phyloP scores from a whole-genome alignment of 2,113 vertebrate species.

The Hippocampus barbouri region DNA sequence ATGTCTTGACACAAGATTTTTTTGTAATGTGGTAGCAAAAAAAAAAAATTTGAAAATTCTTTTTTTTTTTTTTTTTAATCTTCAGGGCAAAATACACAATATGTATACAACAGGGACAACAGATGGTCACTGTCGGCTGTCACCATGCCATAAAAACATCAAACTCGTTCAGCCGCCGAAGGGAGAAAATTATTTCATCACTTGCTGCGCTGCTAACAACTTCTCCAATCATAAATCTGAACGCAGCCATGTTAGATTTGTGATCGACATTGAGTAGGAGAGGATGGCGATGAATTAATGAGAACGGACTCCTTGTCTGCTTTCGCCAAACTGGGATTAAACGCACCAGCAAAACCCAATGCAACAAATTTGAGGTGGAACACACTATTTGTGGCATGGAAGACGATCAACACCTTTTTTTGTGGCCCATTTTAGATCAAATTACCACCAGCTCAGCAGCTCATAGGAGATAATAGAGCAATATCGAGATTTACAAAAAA shows the following conservation, averaged over 20 bases:
- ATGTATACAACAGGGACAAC: too few relatives aligned
- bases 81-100: too few relatives aligned
- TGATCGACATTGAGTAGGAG: not conserved
- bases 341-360: not conserved
- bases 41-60: too few relatives aligned
- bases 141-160: too few relatives aligned
- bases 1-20: too few relatives aligned
- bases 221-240: not conserved
- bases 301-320: too few relatives aligned
- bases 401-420: not conserved
- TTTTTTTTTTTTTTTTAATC: too few relatives aligned
- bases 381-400: not conserved
- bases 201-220: not conserved
- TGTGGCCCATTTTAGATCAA: too few relatives aligned
- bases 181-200: not conserved
- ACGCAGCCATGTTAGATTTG: too few relatives aligned
- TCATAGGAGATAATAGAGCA: constrained; percentile 7
- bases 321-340: too few relatives aligned
- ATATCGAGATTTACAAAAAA: constrained; percentile 6
- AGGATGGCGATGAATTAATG: not conserved
- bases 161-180: not conserved
- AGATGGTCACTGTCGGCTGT: too few relatives aligned
- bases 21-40: too few relatives aligned
- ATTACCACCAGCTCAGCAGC: not conserved
- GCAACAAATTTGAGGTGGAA: not conserved